A percentile compares a stretch with the other conserved stretches of the same genome.
Evolutionary conservation across 2,888 invertebrate species (phyloP).

Genomic region (Sericinus montela): DNA sequence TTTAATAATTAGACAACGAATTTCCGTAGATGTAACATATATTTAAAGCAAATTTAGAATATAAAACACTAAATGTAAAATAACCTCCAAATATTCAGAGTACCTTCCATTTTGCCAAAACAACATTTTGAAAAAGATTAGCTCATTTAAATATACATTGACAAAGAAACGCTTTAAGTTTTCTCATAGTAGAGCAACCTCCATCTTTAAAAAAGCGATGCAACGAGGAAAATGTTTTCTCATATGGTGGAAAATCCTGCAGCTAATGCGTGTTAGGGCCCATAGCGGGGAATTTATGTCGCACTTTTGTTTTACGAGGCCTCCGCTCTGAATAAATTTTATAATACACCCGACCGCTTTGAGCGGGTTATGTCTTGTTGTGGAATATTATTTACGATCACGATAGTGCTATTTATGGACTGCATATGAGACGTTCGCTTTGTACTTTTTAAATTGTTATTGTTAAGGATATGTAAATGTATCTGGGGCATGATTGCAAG

Average conservation of each 20-base stretch:
- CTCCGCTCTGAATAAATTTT: constrained; percentile 56
- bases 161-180: too few species aligned
- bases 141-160: too few species aligned
- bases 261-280: constrained; percentile 62
- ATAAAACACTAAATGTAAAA: too few species aligned
- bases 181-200: constrained; percentile 47
- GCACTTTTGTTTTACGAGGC: constrained; percentile 70
- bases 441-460: constrained; percentile 17
- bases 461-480: constrained; percentile 8
- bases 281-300: constrained; percentile 60
- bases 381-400: constrained; percentile 34
- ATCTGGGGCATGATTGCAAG: constrained; percentile 19
- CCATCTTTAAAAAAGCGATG: constrained; percentile 32
- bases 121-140: too few species aligned
- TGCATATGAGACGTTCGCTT: constrained; percentile 24
- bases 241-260: constrained; percentile 71
- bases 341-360: constrained; percentile 37
- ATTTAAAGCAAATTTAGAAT: too few species aligned
- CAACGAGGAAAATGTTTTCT: constrained; percentile 66
- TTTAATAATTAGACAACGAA: too few species aligned
- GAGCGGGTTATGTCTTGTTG: constrained; percentile 33
- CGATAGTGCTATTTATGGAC: constrained; percentile 34
- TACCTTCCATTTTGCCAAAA: too few species aligned
- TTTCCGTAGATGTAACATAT: too few species aligned
- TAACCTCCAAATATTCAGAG: too few species aligned